Evolutionary conservation across 2,113 vertebrate species (phyloP).

Genomic region (Macquaria australasica): DNA sequence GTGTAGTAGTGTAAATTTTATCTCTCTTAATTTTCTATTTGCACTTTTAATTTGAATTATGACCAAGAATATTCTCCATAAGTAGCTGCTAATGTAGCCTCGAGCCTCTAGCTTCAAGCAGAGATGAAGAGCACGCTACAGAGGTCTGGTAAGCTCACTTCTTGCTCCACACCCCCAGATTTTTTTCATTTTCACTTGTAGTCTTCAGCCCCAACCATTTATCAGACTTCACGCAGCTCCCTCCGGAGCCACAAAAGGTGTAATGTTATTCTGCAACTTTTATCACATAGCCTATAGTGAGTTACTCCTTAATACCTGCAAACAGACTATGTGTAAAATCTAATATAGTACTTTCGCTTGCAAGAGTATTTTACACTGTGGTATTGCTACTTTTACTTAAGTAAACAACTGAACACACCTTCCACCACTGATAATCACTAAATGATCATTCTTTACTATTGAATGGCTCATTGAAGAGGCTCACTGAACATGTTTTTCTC

Average conservation of each 20-base stretch:
- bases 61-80: too few species aligned
- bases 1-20: too few species aligned
- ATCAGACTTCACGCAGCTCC: neutral
- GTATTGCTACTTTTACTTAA: neutral
- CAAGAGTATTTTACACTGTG: neutral
- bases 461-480: too few species aligned
- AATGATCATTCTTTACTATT: neutral
- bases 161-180: neutral
- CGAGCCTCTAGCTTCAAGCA: too few species aligned
- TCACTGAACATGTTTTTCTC: constrained; percentile 24
- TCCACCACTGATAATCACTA: neutral
- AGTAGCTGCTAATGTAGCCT: neutral
- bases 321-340: neutral
- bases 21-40: too few species aligned
- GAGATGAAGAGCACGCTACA: neutral
- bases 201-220: neutral
- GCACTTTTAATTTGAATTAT: too few species aligned
- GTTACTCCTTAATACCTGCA: neutral
- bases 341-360: neutral
- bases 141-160: neutral
- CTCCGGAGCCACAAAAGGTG: neutral
- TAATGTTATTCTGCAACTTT: neutral
- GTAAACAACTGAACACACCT: neutral
- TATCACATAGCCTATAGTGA: too few species aligned
- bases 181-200: too few species aligned